Percentiles rank a stretch among this genome's conserved stretches.
Evolutionary conservation across 2,888 invertebrate genomes (phyloP).

Genomic region (Hypolimnas misippus): DNA sequence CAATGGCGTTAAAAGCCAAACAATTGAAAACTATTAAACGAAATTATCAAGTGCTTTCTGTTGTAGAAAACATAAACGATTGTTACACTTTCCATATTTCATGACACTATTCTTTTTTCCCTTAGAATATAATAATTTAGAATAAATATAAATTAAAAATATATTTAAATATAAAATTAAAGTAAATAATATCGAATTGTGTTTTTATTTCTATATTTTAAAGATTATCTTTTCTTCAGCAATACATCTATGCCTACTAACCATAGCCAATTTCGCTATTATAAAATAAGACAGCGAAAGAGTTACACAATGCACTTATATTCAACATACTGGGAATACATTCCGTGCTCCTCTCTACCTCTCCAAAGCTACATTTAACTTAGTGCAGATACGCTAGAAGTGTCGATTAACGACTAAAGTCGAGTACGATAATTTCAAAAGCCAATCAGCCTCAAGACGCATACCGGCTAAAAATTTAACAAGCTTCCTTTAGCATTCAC

Average conservation of each 20-base stretch:
- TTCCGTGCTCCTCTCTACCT: slow-evolving; percentile 2
- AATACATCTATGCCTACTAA: neutral
- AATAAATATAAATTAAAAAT: neutral
- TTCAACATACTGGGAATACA: neutral
- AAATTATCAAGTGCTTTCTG: too few species aligned
- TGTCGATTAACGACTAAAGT: slow-evolving; percentile 6
- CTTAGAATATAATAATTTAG: too few species aligned
- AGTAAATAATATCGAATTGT: neutral
- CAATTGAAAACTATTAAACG: too few species aligned
- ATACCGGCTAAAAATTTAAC: neutral
- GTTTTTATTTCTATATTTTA: neutral
- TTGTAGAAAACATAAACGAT: too few species aligned
- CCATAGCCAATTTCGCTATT: neutral
- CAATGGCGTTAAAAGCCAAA: too few species aligned
- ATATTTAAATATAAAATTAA: neutral
- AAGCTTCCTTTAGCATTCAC: slow-evolving; percentile 10
- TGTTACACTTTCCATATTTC: too few species aligned
- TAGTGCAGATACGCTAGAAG: slow-evolving; percentile 14
- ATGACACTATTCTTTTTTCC: too few species aligned
- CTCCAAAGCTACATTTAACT: slow-evolving; percentile 3
- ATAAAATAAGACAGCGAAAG: too few species aligned
- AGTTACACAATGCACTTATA: neutral
- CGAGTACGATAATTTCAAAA: slow-evolving; percentile 7
- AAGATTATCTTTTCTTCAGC: neutral
- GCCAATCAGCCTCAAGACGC: neutral